These are phyloP conservation scores for Psettodes erumei DNA, from an alignment of 2,113 vertebrate genomes.

Conservation along the genomic window DNA sequence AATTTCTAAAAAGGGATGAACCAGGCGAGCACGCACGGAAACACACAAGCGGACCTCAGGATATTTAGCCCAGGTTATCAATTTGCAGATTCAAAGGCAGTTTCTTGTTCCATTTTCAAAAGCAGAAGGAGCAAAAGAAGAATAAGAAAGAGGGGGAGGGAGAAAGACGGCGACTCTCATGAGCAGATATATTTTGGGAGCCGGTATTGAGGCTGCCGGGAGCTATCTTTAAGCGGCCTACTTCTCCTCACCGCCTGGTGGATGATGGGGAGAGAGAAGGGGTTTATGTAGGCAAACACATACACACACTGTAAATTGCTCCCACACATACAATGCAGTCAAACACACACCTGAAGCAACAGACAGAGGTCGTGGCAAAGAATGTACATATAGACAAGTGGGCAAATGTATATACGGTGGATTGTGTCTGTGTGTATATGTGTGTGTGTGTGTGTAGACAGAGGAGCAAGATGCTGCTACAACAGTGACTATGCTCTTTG, in stretches of 20 bases:
- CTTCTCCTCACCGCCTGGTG: slow-evolving; percentile 73
- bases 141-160: slow-evolving; percentile 52
- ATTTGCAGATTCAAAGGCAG: slow-evolving; percentile 41
- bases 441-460: slow-evolving; percentile 10
- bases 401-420: slow-evolving; percentile 1
- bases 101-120: slow-evolving; percentile 46
- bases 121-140: slow-evolving; percentile 58
- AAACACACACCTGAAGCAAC: slow-evolving; percentile 16
- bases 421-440: neutral
- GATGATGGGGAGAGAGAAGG: slow-evolving; percentile 60
- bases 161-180: slow-evolving; percentile 70
- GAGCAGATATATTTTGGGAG: slow-evolving; percentile 81
- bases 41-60: slow-evolving; percentile 2
- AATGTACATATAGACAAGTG: neutral
- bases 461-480: slow-evolving; percentile 28
- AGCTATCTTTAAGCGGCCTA: slow-evolving; percentile 84
- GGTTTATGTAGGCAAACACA: slow-evolving; percentile 50
- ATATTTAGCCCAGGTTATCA: slow-evolving; percentile 16
- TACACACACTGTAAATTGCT: too few relatives aligned
- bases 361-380: slow-evolving; percentile 9
- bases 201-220: slow-evolving; percentile 79
- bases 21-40: slow-evolving; percentile 7
- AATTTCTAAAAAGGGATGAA: slow-evolving; percentile 23
- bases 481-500: slow-evolving; percentile 60
- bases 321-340: slow-evolving; percentile 22